Evolutionary conservation across 2,113 vertebrate genomes (phyloP), one percentile per base, ranked within the genome.

Genomic region (Ciconia stormi): DNA sequence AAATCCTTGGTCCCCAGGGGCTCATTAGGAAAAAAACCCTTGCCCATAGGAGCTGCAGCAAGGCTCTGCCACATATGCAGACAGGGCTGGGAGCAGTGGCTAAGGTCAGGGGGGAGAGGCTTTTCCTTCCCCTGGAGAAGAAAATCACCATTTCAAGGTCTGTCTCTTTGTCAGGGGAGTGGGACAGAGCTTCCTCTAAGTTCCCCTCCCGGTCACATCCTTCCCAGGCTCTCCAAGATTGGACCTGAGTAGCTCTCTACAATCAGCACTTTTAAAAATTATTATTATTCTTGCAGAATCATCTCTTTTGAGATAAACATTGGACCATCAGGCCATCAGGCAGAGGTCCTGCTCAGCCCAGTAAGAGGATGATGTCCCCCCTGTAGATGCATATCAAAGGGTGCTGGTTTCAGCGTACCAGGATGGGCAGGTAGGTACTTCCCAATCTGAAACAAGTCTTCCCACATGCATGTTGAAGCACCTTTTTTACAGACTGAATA

Each of bases 71-170:
- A 71, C 14, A 9, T 6, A 6, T 12, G 30, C 34, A 58, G 47
- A 23, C 0, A 1, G 16, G 20, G 49, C 30, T 73, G 38, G 53
- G 19, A 84, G 16, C 2, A 0, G 32, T 38, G 58, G 47, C 38
- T 44, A 69, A 69, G 74, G 49, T 34, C 6, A 2, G 18, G 27
- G 25, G 9, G 21, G 12, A 72, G 53, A 81, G 38, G 40, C 3
- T 44, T 58, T 69, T 93, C 87, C 90, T 88, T 85, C n/a, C 74
- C 8, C 18, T 46, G 29, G 17, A 44, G 38, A 70, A 65, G 27
- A 61, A 82, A 82, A 55, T 47, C 1, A 0, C 6, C 1, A 1
- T 66, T 65, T 78, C 93, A 70, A 82, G 55, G 83, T 73, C 56
- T 72, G 16, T 82, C 2, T 50, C 40, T 91, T 40, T 66, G 52